Conservation (phyloP, 2,113 vertebrate species). For the Gracilinanus agilis region DNA sequence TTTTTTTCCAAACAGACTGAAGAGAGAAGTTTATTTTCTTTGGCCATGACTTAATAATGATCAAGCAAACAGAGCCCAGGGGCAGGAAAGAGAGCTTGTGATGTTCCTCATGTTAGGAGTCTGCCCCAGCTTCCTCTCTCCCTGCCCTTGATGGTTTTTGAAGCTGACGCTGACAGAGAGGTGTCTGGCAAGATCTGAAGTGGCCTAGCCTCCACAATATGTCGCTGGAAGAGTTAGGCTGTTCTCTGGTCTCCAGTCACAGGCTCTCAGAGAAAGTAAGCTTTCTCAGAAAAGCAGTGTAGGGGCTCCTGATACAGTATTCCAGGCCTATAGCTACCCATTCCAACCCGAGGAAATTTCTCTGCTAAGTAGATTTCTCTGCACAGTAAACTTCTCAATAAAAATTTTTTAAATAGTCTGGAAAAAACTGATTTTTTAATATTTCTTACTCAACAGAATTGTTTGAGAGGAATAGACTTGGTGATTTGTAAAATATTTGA, state of each 20-base stretch:
- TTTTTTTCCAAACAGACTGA: not conserved
- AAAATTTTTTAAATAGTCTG: not conserved
- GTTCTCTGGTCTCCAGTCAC: conserved; percentile 39
- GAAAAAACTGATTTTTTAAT: not conserved
- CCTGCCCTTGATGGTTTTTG: conserved; percentile 9
- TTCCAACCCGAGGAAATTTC: not conserved
- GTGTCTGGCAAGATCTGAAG: conserved; percentile 36
- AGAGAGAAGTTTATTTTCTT: not conserved
- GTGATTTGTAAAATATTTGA: not conserved
- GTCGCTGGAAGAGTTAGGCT: conserved; percentile 67
- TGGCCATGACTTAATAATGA: not conserved
- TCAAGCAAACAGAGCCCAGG: not conserved
- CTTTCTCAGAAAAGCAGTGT: not conserved
- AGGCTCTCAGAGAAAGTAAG: conserved; percentile 28
- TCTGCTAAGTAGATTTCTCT: too few species aligned
- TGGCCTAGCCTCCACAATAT: conserved; percentile 62
- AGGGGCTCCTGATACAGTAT: not conserved
- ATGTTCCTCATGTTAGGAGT: not conserved
- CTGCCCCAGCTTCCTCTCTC: not conserved
- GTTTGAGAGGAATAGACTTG: not conserved
- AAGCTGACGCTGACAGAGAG: conserved; percentile 16
- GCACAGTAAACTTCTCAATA: too few species aligned
- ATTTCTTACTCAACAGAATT: not conserved
- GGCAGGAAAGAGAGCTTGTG: not conserved
- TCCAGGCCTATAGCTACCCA: too few species aligned